Percentiles rank a stretch among this genome's conserved stretches.
phyloP scores from a whole-genome alignment of 53 echinoderm and acorn worm species.

The Holothuria scabra region DNA sequence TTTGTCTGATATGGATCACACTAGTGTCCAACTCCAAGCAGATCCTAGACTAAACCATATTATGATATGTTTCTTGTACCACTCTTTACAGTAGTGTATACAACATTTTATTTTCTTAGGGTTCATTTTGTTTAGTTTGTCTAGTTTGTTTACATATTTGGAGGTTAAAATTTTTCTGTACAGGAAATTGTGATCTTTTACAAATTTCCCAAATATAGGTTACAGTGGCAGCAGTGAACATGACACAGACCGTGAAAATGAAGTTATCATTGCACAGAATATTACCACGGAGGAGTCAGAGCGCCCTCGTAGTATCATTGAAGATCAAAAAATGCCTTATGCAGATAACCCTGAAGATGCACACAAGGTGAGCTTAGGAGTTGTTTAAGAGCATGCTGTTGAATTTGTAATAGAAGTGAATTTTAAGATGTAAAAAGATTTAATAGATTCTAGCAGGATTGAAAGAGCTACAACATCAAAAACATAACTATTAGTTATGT shows the following conservation, averaged over 20 bases:
- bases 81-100: neutral
- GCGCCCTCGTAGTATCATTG: constrained; percentile 86
- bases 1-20: no score
- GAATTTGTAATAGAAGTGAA: no score
- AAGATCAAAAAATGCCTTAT: constrained; percentile 73
- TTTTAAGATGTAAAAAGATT: no score
- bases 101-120: neutral
- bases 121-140: no score
- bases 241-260: constrained; percentile 65
- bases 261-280: constrained; percentile 72
- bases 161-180: neutral
- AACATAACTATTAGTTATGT: no score
- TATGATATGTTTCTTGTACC: no score
- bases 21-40: no score
- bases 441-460: no score
- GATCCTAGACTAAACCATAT: no score
- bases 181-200: neutral
- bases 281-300: constrained; percentile 50
- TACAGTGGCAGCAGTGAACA: constrained; percentile 64
- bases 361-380: neutral
- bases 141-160: no score
- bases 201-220: constrained; percentile 22
- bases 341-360: constrained; percentile 80
- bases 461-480: no score
- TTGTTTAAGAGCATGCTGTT: no score